Percentiles rank a stretch among this genome's conserved stretches.
phyloP scores from a whole-genome alignment of 2,797 vertebrate species.

The Vipera ursinii region DNA sequence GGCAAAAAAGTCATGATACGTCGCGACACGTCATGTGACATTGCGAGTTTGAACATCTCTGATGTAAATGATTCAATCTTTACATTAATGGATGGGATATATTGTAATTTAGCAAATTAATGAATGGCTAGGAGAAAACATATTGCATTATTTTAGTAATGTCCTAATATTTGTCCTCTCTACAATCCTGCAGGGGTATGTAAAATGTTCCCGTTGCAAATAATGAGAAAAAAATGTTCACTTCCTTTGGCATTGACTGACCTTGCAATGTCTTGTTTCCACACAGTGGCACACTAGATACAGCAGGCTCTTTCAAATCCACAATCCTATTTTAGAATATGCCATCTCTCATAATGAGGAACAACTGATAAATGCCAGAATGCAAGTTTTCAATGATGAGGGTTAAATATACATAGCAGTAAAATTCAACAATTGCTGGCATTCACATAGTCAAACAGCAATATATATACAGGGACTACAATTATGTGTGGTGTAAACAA shows the following conservation, averaged over 20 bases:
- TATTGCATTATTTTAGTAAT: background rate
- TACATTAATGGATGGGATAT: background rate
- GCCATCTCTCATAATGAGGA: background rate
- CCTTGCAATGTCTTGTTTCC: background rate
- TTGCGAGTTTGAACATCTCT: no score
- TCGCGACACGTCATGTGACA: no score
- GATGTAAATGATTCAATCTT: background rate
- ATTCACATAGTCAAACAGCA: background rate
- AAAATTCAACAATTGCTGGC: background rate
- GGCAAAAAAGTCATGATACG: no score
- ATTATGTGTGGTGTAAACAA: background rate
- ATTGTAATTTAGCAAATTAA: background rate
- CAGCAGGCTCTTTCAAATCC: background rate
- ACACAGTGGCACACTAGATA: background rate
- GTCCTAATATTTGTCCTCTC: background rate
- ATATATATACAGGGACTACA: background rate
- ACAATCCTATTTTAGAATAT: background rate
- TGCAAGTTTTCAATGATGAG: background rate
- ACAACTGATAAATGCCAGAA: background rate
- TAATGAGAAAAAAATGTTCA: background rate
- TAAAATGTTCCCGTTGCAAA: background rate
- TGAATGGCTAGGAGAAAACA: background rate
- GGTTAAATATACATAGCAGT: background rate
- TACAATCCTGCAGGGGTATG: background rate
- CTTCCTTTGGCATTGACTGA: background rate